Evolutionary conservation across 2,888 invertebrate genomes (phyloP).

Genomic region (Leptopilina drosophilae): DNA sequence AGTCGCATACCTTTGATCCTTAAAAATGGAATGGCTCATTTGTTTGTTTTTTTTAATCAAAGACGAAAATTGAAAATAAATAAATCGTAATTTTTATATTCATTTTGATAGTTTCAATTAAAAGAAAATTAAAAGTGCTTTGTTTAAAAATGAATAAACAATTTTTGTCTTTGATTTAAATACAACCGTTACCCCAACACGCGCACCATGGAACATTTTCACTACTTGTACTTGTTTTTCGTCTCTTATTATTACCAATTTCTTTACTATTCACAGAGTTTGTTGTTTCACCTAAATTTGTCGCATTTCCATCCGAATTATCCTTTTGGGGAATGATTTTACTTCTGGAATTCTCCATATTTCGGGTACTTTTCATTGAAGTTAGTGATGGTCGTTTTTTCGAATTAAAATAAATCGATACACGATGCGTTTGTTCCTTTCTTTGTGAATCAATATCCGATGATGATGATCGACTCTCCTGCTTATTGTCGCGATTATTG

Average conservation of each 20-base stretch:
- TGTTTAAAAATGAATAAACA: too few relatives aligned
- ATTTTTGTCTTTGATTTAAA: constrained; percentile 72
- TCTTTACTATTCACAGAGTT: constrained; percentile 82
- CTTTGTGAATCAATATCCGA: constrained; percentile 76
- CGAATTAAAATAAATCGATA: constrained; percentile 68
- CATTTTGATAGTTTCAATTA: too few relatives aligned
- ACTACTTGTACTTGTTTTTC: constrained; percentile 83
- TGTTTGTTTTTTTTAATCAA: too few relatives aligned
- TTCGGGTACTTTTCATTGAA: constrained; percentile 66
- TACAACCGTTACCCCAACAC: constrained; percentile 90
- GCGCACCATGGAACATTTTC: constrained; percentile 90
- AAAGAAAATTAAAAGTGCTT: too few relatives aligned
- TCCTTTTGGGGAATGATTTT: constrained; percentile 59
- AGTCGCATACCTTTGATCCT: neutral
- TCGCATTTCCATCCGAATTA: constrained; percentile 63
- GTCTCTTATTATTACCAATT: constrained; percentile 78
- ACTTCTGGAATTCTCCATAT: constrained; percentile 61
- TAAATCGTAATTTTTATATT: too few relatives aligned
- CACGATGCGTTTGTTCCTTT: constrained; percentile 68
- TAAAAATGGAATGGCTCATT: constrained; percentile 2
- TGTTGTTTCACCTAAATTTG: constrained; percentile 81
- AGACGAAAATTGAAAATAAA: too few relatives aligned
- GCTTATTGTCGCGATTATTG: constrained; percentile 65
- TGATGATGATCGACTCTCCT: constrained; percentile 74
- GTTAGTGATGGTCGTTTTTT: constrained; percentile 69